Percentiles rank a stretch among this genome's conserved stretches.
These are phyloP conservation scores for Eueremaeus valkanovi DNA, from an alignment of 2,888 invertebrate genomes.

Conservation along the genomic window DNA sequence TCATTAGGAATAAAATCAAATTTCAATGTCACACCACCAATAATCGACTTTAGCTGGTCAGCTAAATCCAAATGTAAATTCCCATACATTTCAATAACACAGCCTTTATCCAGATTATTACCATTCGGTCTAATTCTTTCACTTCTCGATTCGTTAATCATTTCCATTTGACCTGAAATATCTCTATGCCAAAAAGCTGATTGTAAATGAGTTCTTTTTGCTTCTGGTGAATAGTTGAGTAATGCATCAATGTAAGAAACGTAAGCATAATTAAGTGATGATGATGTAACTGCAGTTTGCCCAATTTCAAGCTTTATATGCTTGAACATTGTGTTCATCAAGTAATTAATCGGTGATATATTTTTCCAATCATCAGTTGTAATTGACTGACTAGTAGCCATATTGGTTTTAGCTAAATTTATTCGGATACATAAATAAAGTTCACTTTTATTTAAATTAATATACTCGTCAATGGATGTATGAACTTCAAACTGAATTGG, in stretches of 20 bases:
- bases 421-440: not conserved
- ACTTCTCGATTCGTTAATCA: not conserved
- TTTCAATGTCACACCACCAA: conserved; percentile 40
- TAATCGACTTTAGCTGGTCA: conserved; percentile 34
- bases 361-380: not conserved
- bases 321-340: not conserved
- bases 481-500: not conserved
- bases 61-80: conserved; percentile 41
- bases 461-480: not conserved
- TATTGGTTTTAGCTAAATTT: not conserved
- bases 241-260: not conserved
- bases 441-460: not conserved
- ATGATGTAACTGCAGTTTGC: not conserved
- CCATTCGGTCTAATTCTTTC: not conserved
- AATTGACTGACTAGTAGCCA: not conserved
- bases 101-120: not conserved
- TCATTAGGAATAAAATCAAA: conserved; percentile 40
- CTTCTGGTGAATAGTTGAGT: not conserved
- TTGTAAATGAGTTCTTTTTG: not conserved
- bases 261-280: not conserved
- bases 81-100: conserved; percentile 38
- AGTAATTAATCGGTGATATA: not conserved
- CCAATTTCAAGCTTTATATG: not conserved
- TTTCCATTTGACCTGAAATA: not conserved
- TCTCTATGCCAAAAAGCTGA: not conserved